Evolutionary conservation across 2,888 invertebrate genomes (phyloP), one percentile per base, ranked within the genome.

Genomic region (Maniola hyperantus): DNA sequence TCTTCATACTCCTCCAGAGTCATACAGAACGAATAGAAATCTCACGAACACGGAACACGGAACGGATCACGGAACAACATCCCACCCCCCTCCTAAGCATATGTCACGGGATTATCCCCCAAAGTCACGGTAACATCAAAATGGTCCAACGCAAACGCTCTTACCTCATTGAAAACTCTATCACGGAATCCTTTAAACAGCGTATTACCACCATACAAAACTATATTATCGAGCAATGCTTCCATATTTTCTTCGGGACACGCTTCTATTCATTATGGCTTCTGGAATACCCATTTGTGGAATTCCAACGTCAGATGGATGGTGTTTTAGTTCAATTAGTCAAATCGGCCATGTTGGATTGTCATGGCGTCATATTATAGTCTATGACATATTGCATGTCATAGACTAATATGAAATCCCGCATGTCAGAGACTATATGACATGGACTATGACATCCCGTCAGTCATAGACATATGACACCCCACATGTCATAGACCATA

Each of bases 261-360:
- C 0, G 93, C 86, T 62, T 94, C 93, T n/a, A 79, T 97, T 93
- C 65, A 96, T 94, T 6, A 99, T 95, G 0, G 97, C 96, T 91
- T 99, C 99, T 0, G 97, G 94, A 69, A 99, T 95, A 0, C 99
- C 99, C 95, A 98, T 97, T 87, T 94, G 95, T 64, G 95, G 94
- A 70, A 99, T 96, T 0, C 98, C 99, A 46, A 99, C 96, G 83
- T 99, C 99, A 1, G 97, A 97, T 0, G 99, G 99, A n/a, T n/a
- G n/a, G n/a, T n/a, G n/a, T n/a, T n/a, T n/a, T n/a, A n/a, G n/a
- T n/a, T n/a, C n/a, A n/a, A n/a, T n/a, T n/a, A n/a, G n/a, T n/a
- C n/a, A n/a, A n/a, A n/a, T n/a, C n/a, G n/a, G n/a, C n/a, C n/a
- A n/a, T n/a, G n/a, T n/a, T n/a, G n/a, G n/a, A n/a, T n/a, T n/a